A percentile compares a stretch with the other conserved stretches of the same genome.
These are phyloP conservation scores for Ophiodon elongatus DNA, from an alignment of 2,113 vertebrate species.

Conservation along the genomic window DNA sequence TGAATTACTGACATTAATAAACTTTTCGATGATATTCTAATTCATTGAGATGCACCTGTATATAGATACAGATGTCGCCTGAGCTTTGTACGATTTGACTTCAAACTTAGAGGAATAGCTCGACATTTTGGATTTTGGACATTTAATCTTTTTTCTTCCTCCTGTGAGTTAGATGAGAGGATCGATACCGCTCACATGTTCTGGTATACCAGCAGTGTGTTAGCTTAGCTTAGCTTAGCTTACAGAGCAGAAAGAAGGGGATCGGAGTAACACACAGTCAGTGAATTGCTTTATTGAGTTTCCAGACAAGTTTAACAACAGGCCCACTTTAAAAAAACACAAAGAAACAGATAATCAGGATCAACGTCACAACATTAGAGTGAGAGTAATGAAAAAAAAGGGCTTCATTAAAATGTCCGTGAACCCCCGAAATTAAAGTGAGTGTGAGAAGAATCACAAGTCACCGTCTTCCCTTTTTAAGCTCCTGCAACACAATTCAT, in stretches of 20 bases:
- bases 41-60: too few relatives aligned
- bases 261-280: constrained; percentile 22
- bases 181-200: too few relatives aligned
- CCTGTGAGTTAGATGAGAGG: too few relatives aligned
- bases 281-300: constrained; percentile 84
- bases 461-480: constrained; percentile 75
- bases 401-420: constrained; percentile 70
- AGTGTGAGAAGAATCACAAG: constrained; percentile 56
- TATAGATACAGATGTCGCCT: too few relatives aligned
- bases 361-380: constrained; percentile 75
- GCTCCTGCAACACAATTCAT: constrained; percentile 64
- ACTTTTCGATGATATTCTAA: too few relatives aligned
- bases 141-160: not conserved
- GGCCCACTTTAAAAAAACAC: constrained; percentile 77
- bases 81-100: too few relatives aligned
- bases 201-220: too few relatives aligned
- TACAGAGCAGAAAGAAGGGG: not conserved
- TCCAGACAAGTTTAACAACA: constrained; percentile 81
- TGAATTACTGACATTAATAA: too few relatives aligned
- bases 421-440: constrained; percentile 61
- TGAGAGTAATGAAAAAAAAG: constrained; percentile 67
- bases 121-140: too few relatives aligned
- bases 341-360: constrained; percentile 67
- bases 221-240: not conserved
- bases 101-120: too few relatives aligned